A percentile compares a stretch with the other conserved stretches of the same genome.
Conservation (phyloP, 2,113 vertebrate genomes). For the Suncus etruscus region DNA sequence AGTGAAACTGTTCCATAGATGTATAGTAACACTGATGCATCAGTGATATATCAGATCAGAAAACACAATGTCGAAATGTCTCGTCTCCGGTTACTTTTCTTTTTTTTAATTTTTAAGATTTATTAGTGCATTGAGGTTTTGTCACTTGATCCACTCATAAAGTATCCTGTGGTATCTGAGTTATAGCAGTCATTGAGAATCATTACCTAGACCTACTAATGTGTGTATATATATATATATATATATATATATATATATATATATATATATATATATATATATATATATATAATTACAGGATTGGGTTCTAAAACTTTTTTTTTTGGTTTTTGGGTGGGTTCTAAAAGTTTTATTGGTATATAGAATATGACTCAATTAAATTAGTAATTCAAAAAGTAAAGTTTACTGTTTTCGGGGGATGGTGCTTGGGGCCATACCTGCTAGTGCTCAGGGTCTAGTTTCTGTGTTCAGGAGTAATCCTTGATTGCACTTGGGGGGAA, state of each 20-base stretch:
- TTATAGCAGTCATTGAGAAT: not conserved
- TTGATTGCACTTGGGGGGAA: too few relatives aligned
- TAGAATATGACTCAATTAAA: not conserved
- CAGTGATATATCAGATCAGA: not conserved
- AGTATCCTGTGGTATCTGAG: not conserved
- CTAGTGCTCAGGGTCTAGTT: too few relatives aligned
- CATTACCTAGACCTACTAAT: not conserved
- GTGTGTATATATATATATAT: not conserved
- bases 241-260: too few relatives aligned
- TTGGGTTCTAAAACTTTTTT: too few relatives aligned
- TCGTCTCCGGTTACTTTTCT: not conserved
- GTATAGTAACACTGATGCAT: not conserved
- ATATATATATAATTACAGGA: too few relatives aligned
- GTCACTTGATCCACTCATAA: not conserved
- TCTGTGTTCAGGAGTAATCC: too few relatives aligned
- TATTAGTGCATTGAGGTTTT: not conserved
- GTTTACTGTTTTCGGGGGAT: not conserved
- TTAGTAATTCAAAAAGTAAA: slow-evolving; percentile 12
- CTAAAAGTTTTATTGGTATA: not conserved
- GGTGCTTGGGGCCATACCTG: too few relatives aligned
- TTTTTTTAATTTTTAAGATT: not conserved
- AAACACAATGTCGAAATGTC: not conserved
- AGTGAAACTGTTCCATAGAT: not conserved
- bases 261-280: too few relatives aligned
- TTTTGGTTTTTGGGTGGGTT: too few relatives aligned